Evolutionary conservation across 2,888 invertebrate species (phyloP), one percentile per base, ranked within the genome.

Genomic region (Spatulosminthurus flaviceps): DNA sequence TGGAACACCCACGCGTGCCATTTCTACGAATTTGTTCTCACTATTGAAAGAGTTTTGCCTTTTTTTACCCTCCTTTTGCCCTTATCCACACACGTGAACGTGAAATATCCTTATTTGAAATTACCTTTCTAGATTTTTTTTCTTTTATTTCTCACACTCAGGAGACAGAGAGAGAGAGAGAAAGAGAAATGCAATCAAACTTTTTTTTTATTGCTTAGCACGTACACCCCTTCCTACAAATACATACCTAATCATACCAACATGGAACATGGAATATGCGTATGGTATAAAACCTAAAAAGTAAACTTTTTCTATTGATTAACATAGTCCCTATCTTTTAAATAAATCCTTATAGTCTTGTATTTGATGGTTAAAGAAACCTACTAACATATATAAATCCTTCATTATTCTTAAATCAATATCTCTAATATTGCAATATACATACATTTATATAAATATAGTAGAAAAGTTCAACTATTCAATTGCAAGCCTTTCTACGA

Each of bases 1-100:
- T 64, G 24, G 9, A 64, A 64, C 64, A 64, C 64, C 64, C 64
- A 64, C 64, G 64, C 64, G 64, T 64, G 64, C 64, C 64, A 64
- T 64, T 64, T 64, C 64, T 22, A 1, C 1, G 5, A 22, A 64
- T 64, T 11, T 24, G 24, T 64, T 64, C 64, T 24, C 24, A 64
- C 64, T 64, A 22, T 64, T 16, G 13, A 4, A 19, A 26, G 26
- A 64, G 64, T 24, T 24, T 24, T 24, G 64, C 11, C 64, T 2
- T 24, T 64, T n/a, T n/a, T n/a, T n/a, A n/a, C n/a, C n/a, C n/a
- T n/a, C n/a, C n/a, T n/a, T n/a, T 26, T 9, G 4, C 64, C 26
- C 64, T 24, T 64, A 64, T 64, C 26, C 64, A 19, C 64, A 24
- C 24, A 64, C 64, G 4, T 26, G n/a, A n/a, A n/a, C 9, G 64